These are phyloP conservation scores for Ammospiza caudacuta DNA, from an alignment of 2,113 vertebrate genomes.

Conservation along the genomic window DNA sequence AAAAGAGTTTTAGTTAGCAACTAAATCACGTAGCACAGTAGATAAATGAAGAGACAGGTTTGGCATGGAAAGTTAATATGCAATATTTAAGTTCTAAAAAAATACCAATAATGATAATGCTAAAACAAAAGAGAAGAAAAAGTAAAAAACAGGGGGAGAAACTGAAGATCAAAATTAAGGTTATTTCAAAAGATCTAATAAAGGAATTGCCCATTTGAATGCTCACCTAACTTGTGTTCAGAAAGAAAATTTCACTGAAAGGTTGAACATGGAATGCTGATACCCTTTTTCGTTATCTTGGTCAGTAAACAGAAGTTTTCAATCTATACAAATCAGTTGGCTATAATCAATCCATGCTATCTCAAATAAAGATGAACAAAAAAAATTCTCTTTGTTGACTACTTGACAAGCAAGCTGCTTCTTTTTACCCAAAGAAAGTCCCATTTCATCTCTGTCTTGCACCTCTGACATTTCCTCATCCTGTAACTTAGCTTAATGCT, in stretches of 20 bases:
- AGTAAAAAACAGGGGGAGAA: not conserved
- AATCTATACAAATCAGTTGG: not conserved
- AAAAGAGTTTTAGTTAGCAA: not conserved
- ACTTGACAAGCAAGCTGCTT: not conserved
- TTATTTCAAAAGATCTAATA: not conserved
- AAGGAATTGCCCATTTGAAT: not conserved
- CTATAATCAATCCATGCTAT: not conserved
- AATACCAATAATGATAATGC: not conserved
- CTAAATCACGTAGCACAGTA: not conserved
- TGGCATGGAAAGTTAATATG: not conserved
- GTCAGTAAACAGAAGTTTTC: not conserved
- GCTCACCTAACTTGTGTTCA: not conserved
- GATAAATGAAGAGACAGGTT: not conserved
- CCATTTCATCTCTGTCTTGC: not conserved
- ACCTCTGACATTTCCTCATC: conserved; percentile 7
- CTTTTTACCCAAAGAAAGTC: not conserved
- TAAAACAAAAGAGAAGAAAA: not conserved
- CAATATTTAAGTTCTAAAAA: not conserved
- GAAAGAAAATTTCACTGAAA: not conserved
- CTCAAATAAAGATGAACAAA: not conserved
- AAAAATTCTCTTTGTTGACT: not conserved
- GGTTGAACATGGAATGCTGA: not conserved
- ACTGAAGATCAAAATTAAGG: not conserved
- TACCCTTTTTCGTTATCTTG: not conserved
- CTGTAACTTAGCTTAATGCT: not conserved